Conservation (phyloP, 2,113 vertebrate genomes). For the Notothenia coriiceps region DNA sequence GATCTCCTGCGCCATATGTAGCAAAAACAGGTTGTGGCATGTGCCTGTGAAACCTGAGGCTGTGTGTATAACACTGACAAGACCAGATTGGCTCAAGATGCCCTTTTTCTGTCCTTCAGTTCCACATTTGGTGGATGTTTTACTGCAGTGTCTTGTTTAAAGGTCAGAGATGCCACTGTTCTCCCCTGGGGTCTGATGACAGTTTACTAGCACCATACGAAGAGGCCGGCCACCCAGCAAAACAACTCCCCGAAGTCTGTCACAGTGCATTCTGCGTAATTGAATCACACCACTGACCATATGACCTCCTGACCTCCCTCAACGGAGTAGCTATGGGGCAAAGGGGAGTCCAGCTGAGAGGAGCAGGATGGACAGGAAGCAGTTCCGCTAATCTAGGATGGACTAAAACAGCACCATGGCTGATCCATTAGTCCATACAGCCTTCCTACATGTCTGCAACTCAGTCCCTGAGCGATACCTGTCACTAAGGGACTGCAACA, state of each 20-base stretch:
- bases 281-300: constrained; percentile 63
- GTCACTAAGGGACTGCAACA: constrained; percentile 55
- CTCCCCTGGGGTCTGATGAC: constrained; percentile 59
- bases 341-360: constrained; percentile 41
- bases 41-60: constrained; percentile 57
- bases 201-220: constrained; percentile 64
- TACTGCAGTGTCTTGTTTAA: constrained; percentile 66
- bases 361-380: constrained; percentile 9
- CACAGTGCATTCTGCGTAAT: constrained; percentile 68
- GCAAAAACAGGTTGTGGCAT: not conserved
- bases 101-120: constrained; percentile 43
- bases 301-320: constrained; percentile 45
- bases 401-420: constrained; percentile 20
- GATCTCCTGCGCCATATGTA: constrained; percentile 20
- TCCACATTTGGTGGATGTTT: constrained; percentile 49
- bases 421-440: constrained; percentile 33
- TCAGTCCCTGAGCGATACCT: constrained; percentile 44
- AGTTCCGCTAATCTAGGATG: constrained; percentile 19
- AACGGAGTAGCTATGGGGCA: constrained; percentile 20
- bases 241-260: constrained; percentile 58
- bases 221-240: constrained; percentile 56
- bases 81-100: constrained; percentile 54
- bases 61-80: constrained; percentile 42
- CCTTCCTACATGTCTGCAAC: constrained; percentile 2
- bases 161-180: constrained; percentile 71